phyloP scores from a whole-genome alignment of 2,797 vertebrate species.

The Echiichthys vipera region DNA sequence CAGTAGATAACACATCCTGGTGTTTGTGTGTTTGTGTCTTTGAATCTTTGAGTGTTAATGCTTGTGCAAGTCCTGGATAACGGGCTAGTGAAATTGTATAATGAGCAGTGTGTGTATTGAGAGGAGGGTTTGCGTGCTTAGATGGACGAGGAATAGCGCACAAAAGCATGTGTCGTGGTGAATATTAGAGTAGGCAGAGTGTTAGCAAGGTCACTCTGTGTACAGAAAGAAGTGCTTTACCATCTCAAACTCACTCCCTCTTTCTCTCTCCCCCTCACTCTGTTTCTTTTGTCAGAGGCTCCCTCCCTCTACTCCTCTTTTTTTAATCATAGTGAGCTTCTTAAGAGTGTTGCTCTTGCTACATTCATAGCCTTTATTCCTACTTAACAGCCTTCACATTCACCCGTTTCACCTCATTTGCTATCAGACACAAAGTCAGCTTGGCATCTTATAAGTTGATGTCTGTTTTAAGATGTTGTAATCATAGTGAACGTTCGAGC shows the following conservation, averaged over 20 bases:
- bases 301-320: conserved; percentile 37
- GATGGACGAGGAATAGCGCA: conserved; percentile 60
- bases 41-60: conserved; percentile 34
- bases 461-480: conserved; percentile 60
- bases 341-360: conserved; percentile 49
- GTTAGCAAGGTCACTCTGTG: conserved; percentile 66
- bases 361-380: conserved; percentile 40
- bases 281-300: conserved; percentile 43
- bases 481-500: conserved; percentile 49
- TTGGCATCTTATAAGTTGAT: conserved; percentile 53
- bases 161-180: conserved; percentile 73
- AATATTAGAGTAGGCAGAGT: conserved; percentile 72
- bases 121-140: conserved; percentile 63
- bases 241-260: conserved; percentile 46
- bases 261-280: conserved; percentile 18
- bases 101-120: conserved; percentile 50
- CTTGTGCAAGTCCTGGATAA: conserved; percentile 29
- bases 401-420: conserved; percentile 61
- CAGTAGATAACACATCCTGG: conserved; percentile 5
- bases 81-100: conserved; percentile 44
- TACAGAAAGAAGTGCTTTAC: conserved; percentile 66
- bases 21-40: conserved; percentile 23
- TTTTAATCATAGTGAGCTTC: conserved; percentile 63
- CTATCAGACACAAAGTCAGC: conserved; percentile 56
- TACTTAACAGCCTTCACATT: conserved; percentile 51